These are phyloP conservation scores for Anguilla obscura DNA, from an alignment of 2,797 vertebrate species.

Conservation along the genomic window DNA sequence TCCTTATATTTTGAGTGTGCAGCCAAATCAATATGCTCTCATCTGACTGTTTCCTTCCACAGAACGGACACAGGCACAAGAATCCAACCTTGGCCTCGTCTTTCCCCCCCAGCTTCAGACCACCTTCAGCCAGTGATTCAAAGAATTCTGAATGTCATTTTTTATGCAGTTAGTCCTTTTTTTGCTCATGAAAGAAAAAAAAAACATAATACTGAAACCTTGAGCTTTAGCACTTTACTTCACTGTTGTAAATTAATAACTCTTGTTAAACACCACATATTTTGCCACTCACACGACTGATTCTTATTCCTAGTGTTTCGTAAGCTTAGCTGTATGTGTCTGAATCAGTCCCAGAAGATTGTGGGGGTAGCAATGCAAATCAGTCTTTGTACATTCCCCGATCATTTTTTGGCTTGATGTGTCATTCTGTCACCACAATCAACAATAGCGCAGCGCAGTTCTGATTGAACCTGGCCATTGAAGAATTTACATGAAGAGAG, in stretches of 20 bases:
- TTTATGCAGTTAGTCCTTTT: neutral
- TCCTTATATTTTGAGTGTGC: neutral
- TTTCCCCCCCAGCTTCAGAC: neutral
- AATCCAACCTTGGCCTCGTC: no score
- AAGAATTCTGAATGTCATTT: neutral
- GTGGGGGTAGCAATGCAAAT: neutral
- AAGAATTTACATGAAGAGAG: neutral
- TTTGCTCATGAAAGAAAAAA: neutral
- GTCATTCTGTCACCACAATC: neutral
- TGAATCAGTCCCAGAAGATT: neutral
- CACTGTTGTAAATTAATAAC: neutral
- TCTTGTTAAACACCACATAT: no score
- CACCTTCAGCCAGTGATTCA: neutral
- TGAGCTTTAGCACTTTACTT: neutral
- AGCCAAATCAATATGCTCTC: neutral
- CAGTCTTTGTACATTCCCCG: neutral
- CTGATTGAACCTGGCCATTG: neutral
- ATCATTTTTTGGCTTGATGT: neutral
- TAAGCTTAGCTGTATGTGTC: neutral
- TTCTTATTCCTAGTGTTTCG: neutral
- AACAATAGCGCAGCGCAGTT: neutral
- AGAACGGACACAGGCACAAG: no score
- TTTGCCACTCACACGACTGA: neutral
- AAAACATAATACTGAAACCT: neutral
- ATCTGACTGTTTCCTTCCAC: neutral